Evolutionary conservation across 2,113 vertebrate genomes (phyloP), one percentile per base, ranked within the genome.

Genomic region (Hypanus sabinus): DNA sequence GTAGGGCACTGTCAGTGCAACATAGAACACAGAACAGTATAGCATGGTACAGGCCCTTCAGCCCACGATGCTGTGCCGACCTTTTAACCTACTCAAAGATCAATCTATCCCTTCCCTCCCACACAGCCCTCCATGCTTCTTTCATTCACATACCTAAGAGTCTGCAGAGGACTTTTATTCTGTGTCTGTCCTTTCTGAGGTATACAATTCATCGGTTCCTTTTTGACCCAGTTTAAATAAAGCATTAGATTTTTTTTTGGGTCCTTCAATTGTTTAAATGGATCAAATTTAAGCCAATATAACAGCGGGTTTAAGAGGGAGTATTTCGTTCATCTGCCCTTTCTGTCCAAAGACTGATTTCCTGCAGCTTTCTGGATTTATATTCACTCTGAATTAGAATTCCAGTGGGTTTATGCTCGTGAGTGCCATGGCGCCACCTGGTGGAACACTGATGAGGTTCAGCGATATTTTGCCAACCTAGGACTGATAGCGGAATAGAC

Each of bases 171-270:
- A 57, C 57, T 22, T 88, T 62, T 33, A 88, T 12, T 88, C 12
- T 88, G 81, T 60, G 57, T 10, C 46, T 60, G 24, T 83, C 83
- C 9, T n/a, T 16, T n/a, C 4, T 87, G 83, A 16, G 27, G 27
- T 88, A 65, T 88, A 62, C 30, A 62, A 30, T 88, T 60, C 57
- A 65, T n/a, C 27, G 62, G 20, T 65, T 87, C 83, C 83, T 87
- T 87, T 70, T 87, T 60, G 27, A 87, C 24, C 24, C 46, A 57
- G 85, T 88, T n/a, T n/a, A 88, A 62, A 88, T n/a, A 33, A 88
- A 88, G 57, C 57, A 14, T 14, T 57, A 62, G 60, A 33, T 14
- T 62, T 12, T 22, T 60, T 62, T 88, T 88, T 88, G 68, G 85
- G 62, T n/a, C 30, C 85, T 88, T 88, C 27, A 65, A 62, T 62